Conservation (phyloP, 2,113 vertebrate species). For the Progne subis region DNA sequence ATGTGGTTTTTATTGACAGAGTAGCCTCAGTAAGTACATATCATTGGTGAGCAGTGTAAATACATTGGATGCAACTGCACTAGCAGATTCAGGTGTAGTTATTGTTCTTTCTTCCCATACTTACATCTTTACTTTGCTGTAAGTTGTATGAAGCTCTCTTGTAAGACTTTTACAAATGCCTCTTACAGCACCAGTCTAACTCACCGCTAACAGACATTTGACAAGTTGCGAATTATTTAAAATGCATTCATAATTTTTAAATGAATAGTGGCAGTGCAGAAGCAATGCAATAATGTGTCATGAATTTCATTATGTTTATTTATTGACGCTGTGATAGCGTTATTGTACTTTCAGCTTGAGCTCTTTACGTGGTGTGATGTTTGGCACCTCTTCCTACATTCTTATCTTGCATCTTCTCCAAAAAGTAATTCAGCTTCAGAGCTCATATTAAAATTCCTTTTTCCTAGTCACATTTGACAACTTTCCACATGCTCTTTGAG, state of each 20-base stretch:
- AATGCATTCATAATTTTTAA: slow-evolving; percentile 54
- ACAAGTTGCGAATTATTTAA: slow-evolving; percentile 65
- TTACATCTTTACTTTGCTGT: slow-evolving; percentile 14
- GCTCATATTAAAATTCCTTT: not conserved
- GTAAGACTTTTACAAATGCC: not conserved
- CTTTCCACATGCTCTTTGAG: not conserved
- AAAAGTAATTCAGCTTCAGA: not conserved
- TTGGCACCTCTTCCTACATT: not conserved
- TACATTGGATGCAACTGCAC: slow-evolving; percentile 27
- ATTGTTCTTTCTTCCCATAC: not conserved
- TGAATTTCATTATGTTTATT: slow-evolving; percentile 76
- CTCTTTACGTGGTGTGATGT: slow-evolving; percentile 22
- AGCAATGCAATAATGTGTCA: slow-evolving; percentile 69
- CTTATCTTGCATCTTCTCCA: not conserved
- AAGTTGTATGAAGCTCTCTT: not conserved
- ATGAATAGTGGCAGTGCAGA: slow-evolving; percentile 65
- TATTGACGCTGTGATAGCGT: slow-evolving; percentile 53
- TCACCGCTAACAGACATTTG: slow-evolving; percentile 16
- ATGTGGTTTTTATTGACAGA: slow-evolving; percentile 76
- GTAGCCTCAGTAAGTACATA: slow-evolving; percentile 50
- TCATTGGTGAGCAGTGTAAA: slow-evolving; percentile 55
- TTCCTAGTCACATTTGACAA: not conserved
- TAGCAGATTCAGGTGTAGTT: not conserved
- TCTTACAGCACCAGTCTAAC: not conserved
- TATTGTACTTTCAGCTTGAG: slow-evolving; percentile 57